These are phyloP conservation scores for Plecturocebus donacophilus DNA, from an alignment of 2,113 vertebrate genomes.

Conservation along the genomic window DNA sequence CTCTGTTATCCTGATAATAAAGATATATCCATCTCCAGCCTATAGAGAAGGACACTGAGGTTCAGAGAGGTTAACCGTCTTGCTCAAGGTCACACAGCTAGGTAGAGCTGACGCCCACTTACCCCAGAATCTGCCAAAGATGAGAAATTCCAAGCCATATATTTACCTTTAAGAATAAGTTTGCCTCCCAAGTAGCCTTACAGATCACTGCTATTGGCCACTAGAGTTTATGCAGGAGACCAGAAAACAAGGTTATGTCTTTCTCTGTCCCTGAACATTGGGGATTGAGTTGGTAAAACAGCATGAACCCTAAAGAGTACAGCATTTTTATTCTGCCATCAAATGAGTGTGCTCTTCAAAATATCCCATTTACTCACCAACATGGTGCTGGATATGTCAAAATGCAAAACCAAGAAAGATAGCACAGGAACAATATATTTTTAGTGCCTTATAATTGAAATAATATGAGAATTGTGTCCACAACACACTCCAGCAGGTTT, in stretches of 20 bases:
- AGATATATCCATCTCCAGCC: not conserved
- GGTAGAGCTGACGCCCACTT: rapidly evolving
- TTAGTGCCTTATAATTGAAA: not conserved
- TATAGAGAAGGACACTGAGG: not conserved
- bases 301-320: not conserved
- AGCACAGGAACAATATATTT: not conserved
- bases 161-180: not conserved
- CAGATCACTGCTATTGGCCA: not conserved
- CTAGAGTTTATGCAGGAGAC: not conserved
- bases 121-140: not conserved
- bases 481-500: rapidly evolving
- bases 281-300: not conserved
- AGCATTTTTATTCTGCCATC: not conserved
- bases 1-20: not conserved
- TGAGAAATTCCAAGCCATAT: not conserved
- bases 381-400: not conserved
- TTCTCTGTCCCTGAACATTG: not conserved
- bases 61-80: not conserved
- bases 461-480: not conserved
- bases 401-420: not conserved
- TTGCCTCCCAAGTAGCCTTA: not conserved
- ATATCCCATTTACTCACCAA: not conserved
- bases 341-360: not conserved
- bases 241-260: not conserved
- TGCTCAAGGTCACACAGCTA: not conserved